These are phyloP conservation scores for Microcaecilia unicolor DNA, from an alignment of 2,797 vertebrate species.

Conservation along the genomic window DNA sequence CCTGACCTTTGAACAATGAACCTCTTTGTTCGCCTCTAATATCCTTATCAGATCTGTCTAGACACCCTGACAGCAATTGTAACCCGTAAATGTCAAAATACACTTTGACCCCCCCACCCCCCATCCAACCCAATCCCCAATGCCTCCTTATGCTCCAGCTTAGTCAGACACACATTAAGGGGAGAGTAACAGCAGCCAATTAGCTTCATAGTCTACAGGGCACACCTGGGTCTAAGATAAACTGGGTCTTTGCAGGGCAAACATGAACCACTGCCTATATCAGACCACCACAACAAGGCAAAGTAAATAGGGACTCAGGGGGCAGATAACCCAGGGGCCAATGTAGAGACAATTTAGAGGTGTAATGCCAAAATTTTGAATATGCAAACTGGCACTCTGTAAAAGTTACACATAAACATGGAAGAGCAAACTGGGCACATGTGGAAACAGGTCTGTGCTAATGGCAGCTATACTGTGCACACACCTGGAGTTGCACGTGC, in stretches of 20 bases:
- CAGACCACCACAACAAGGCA: rapidly evolving
- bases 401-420: no score
- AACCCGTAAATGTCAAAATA: slow-evolving; percentile 24
- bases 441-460: no score
- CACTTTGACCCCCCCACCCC: no score
- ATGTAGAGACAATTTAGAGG: no score
- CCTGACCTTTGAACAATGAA: slow-evolving; percentile 64
- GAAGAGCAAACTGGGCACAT: no score
- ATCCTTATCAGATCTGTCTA: slow-evolving; percentile 86
- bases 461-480: no score
- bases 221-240: slow-evolving; percentile 19
- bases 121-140: no score
- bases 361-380: no score
- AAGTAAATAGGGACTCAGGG: rapidly evolving
- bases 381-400: no score
- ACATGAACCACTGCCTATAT: rapidly evolving
- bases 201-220: neutral
- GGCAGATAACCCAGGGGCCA: no score
- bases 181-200: neutral
- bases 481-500: no score
- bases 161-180: neutral
- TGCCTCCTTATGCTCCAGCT: slow-evolving; percentile 4
- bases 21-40: slow-evolving; percentile 72
- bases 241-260: neutral
- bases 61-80: slow-evolving; percentile 69